These are phyloP conservation scores for Drosophila nasuta DNA, from an alignment of 1,140 invertebrate species.

Conservation along the genomic window DNA sequence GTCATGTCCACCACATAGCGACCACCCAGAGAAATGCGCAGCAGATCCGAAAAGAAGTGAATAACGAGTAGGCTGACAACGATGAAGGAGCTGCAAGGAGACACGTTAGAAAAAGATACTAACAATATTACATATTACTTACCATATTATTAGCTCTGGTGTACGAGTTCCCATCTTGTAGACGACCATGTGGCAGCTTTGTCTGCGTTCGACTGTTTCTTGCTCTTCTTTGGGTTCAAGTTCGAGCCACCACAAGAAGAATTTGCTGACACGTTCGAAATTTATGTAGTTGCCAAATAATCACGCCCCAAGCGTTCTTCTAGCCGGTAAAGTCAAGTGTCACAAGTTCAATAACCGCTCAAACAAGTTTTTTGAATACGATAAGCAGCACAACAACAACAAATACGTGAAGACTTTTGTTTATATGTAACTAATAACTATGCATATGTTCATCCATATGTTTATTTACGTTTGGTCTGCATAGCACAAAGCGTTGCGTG, in stretches of 20 bases:
- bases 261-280: conserved; percentile 40
- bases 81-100: conserved; percentile 65
- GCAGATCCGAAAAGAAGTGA: conserved; percentile 79
- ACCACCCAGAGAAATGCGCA: conserved; percentile 67
- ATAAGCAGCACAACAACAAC: conserved; percentile 33
- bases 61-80: conserved; percentile 73
- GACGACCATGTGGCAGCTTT: conserved; percentile 51
- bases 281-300: conserved; percentile 38
- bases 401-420: conserved; percentile 30
- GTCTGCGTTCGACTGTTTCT: conserved; percentile 15
- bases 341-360: conserved; percentile 71
- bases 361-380: conserved; percentile 76
- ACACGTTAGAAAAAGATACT: background rate
- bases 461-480: conserved; percentile 28
- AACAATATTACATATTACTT: background rate
- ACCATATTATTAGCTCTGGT: conserved; percentile 80
- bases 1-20: conserved; percentile 67
- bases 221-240: conserved; percentile 8
- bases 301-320: conserved; percentile 53
- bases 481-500: conserved; percentile 1
- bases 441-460: background rate
- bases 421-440: conserved; percentile 7
- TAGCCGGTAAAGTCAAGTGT: conserved; percentile 71
- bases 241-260: conserved; percentile 1
- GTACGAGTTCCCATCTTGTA: conserved; percentile 66